These are phyloP conservation scores for Lithobates sylvaticus DNA, from an alignment of 2,797 vertebrate genomes.

Conservation along the genomic window DNA sequence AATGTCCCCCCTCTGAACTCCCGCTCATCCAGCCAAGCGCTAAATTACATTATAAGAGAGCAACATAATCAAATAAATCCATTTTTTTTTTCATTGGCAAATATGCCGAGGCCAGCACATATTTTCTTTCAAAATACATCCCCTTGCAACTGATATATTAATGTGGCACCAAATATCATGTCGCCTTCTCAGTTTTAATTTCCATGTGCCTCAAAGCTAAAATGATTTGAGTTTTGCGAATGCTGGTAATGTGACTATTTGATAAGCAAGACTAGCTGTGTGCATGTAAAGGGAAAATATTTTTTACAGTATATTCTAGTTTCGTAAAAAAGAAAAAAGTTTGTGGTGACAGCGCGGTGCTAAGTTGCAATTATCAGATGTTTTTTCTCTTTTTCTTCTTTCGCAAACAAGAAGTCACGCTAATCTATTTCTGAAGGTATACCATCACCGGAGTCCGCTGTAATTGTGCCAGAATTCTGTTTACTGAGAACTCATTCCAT, in stretches of 20 bases:
- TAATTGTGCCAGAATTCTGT: no score
- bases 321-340: neutral
- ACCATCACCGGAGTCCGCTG: no score
- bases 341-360: neutral
- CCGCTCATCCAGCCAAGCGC: neutral
- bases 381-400: neutral
- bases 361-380: neutral
- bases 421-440: no score
- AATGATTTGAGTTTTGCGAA: neutral
- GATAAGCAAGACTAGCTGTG: neutral
- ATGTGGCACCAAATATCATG: neutral
- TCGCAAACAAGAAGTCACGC: no score
- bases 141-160: neutral
- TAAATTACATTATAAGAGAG: neutral
- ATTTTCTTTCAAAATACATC: neutral
- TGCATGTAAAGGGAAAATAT: neutral
- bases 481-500: no score
- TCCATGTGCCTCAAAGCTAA: neutral
- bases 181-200: neutral
- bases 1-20: neutral
- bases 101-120: neutral
- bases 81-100: neutral
- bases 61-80: neutral
- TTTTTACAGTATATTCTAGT: neutral
- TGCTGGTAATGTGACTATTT: neutral